A percentile compares a stretch with the other conserved stretches of the same genome.
Conservation (phyloP, 2,888 invertebrate genomes). For the Cryptocephalus moraei region DNA sequence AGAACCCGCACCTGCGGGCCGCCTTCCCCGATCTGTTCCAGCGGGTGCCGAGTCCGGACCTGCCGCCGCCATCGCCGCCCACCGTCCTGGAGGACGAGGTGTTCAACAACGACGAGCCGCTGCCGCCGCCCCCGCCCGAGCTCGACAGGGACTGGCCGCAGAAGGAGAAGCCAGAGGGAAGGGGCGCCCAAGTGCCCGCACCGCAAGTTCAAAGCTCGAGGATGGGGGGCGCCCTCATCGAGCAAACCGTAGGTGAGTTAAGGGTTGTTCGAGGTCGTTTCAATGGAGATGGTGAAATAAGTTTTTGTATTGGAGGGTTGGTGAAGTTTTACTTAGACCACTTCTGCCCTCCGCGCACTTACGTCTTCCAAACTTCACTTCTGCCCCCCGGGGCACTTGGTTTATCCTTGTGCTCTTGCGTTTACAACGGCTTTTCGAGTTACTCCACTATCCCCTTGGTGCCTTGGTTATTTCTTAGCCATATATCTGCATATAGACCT, state of each 20-base stretch:
- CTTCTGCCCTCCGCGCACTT: too few relatives aligned
- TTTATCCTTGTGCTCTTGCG: too few relatives aligned
- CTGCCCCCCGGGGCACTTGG: too few relatives aligned
- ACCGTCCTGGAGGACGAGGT: conserved; percentile 49
- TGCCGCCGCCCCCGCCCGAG: conserved; percentile 55
- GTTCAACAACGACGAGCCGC: conserved; percentile 49
- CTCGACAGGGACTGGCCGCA: conserved; percentile 32
- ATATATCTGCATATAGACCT: too few relatives aligned
- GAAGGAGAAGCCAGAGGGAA: conserved; percentile 25
- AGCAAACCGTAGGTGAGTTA: conserved; percentile 16
- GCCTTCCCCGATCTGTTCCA: conserved; percentile 39
- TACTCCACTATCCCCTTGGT: too few relatives aligned
- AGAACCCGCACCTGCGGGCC: conserved; percentile 56
- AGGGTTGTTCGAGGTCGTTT: too few relatives aligned
- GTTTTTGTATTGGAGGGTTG: too few relatives aligned
- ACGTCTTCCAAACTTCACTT: too few relatives aligned
- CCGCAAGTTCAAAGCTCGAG: conserved; percentile 27
- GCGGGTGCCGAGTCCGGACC: conserved; percentile 48
- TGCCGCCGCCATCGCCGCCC: conserved; percentile 52
- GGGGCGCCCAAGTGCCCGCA: conserved; percentile 26
- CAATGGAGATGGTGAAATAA: too few relatives aligned
- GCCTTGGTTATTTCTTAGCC: too few relatives aligned
- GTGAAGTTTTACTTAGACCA: too few relatives aligned
- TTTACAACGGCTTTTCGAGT: too few relatives aligned
- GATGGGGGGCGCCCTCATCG: conserved; percentile 7